These are phyloP conservation scores for Corythoichthys intestinalis DNA, from an alignment of 2,113 vertebrate species.

Conservation along the genomic window DNA sequence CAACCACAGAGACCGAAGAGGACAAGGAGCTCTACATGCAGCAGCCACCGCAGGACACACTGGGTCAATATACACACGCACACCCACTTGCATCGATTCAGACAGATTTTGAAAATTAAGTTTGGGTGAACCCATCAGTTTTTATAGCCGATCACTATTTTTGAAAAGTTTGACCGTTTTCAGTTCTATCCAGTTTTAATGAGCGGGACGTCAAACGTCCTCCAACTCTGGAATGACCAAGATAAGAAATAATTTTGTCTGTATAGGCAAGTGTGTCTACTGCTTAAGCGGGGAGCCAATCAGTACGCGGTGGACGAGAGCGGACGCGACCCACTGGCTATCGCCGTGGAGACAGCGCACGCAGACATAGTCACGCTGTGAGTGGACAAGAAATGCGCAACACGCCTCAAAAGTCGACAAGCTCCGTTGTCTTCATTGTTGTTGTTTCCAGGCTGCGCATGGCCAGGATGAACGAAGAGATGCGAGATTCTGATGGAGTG, in stretches of 20 bases:
- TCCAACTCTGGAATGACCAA: too few relatives aligned
- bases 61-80: conserved; percentile 46
- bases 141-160: too few relatives aligned
- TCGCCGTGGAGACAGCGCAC: conserved; percentile 71
- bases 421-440: neutral
- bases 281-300: conserved; percentile 77
- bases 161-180: too few relatives aligned
- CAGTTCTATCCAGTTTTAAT: too few relatives aligned
- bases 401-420: too few relatives aligned
- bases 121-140: too few relatives aligned
- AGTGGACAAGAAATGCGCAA: conserved; percentile 31
- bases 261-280: conserved; percentile 71
- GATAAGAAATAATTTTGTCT: conserved; percentile 7
- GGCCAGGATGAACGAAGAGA: conserved; percentile 79
- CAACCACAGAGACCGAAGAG: conserved; percentile 70
- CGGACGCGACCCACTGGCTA: conserved; percentile 73
- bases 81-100: neutral
- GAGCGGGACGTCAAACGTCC: too few relatives aligned
- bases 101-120: too few relatives aligned
- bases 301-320: conserved; percentile 76
- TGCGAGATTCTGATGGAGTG: conserved; percentile 73
- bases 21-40: conserved; percentile 69
- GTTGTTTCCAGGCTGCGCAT: conserved; percentile 64
- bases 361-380: conserved; percentile 78
- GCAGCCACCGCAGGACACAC: conserved; percentile 73